These are phyloP conservation scores for Neogobius melanostomus DNA, from an alignment of 2,113 vertebrate genomes.

Conservation along the genomic window DNA sequence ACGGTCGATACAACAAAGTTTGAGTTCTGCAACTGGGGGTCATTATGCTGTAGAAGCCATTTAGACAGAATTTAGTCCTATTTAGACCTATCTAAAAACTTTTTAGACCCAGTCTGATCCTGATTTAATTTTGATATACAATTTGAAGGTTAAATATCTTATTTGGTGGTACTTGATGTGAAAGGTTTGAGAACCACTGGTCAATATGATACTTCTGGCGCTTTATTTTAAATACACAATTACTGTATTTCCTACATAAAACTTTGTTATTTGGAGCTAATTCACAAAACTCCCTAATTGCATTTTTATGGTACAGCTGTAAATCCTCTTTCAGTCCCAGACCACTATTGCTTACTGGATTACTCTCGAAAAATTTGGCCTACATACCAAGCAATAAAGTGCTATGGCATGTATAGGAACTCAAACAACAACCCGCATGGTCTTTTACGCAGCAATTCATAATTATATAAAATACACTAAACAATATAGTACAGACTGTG, in stretches of 20 bases:
- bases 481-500: background rate
- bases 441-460: background rate
- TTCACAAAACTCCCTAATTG: constrained; percentile 16
- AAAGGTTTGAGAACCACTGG: no score
- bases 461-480: background rate
- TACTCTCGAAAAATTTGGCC: constrained; percentile 41
- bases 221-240: no score
- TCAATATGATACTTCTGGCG: no score
- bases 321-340: constrained; percentile 30
- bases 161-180: no score
- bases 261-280: background rate
- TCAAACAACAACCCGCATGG: background rate
- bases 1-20: no score
- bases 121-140: no score
- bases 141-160: no score
- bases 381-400: constrained; percentile 46
- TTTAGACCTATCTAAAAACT: no score
- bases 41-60: no score
- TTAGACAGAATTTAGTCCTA: no score
- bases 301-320: constrained; percentile 18
- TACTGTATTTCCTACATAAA: background rate
- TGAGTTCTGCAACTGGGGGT: no score
- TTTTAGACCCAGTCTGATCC: no score
- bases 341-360: constrained; percentile 43
- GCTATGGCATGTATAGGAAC: constrained; percentile 6